Conservation (phyloP, 2,797 vertebrate genomes). For the Poeciliopsis gracilis region DNA sequence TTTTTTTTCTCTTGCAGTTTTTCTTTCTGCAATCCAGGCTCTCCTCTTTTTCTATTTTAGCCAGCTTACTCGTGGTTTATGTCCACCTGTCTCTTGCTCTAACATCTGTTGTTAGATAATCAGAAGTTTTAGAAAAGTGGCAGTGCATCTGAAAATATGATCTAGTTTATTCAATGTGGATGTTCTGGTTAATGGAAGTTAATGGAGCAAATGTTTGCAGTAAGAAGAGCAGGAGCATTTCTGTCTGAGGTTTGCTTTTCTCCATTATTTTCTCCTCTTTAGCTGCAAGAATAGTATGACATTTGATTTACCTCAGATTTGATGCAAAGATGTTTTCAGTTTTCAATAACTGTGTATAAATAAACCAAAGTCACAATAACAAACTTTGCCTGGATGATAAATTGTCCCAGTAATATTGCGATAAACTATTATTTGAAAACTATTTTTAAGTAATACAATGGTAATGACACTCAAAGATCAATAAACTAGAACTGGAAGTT, state of each 20-base stretch:
- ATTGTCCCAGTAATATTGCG: too few relatives aligned
- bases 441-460: too few relatives aligned
- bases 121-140: not conserved
- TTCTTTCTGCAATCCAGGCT: constrained; percentile 23
- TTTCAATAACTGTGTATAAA: not conserved
- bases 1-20: constrained; percentile 20
- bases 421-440: too few relatives aligned
- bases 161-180: constrained; percentile 10
- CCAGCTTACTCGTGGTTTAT: not conserved
- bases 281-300: too few relatives aligned
- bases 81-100: not conserved
- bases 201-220: not conserved
- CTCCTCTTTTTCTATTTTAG: not conserved
- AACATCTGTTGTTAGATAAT: not conserved
- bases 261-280: not conserved
- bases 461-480: too few relatives aligned
- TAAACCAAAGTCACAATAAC: not conserved
- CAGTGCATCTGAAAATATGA: constrained; percentile 33
- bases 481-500: too few relatives aligned
- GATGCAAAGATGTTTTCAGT: not conserved
- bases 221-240: not conserved
- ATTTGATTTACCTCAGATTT: constrained; percentile 1
- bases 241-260: not conserved
- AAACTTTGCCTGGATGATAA: too few relatives aligned
- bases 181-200: not conserved